A percentile compares a stretch with the other conserved stretches of the same genome.
Conservation (phyloP, 2,888 invertebrate genomes). For the Rutpela maculata region DNA sequence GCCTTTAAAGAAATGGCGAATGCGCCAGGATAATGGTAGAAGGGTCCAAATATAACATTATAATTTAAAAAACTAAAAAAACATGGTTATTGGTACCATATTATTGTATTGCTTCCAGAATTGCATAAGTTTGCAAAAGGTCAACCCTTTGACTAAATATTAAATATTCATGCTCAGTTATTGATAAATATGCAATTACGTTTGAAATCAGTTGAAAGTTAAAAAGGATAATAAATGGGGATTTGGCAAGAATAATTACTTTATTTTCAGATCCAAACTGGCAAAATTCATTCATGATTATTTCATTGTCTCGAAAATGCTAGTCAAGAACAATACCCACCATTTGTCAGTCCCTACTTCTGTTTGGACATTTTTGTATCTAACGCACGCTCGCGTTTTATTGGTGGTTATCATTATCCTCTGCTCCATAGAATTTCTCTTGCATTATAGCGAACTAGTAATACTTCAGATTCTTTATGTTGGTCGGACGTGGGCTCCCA, state of each 20-base stretch:
- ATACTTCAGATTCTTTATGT: slow-evolving; percentile 2
- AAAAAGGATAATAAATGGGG: slow-evolving; percentile 23
- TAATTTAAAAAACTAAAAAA: no score
- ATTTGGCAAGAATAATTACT: slow-evolving; percentile 14
- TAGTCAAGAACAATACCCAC: slow-evolving; percentile 14
- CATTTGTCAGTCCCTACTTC: slow-evolving; percentile 21
- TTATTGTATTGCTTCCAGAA: no score
- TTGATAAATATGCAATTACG: not conserved
- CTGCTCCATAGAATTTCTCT: slow-evolving; percentile 11
- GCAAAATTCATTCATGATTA: slow-evolving; percentile 14
- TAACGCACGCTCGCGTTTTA: slow-evolving; percentile 21
- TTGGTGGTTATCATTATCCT: slow-evolving; percentile 16
- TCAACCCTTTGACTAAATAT: no score
- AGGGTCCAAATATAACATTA: no score
- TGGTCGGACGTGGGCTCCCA: not conserved
- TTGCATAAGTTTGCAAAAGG: no score
- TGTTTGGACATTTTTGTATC: slow-evolving; percentile 14
- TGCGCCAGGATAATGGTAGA: no score
- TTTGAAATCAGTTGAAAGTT: not conserved
- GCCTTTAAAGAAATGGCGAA: no score
- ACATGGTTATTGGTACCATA: no score
- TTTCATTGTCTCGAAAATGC: slow-evolving; percentile 20
- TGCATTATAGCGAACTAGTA: not conserved
- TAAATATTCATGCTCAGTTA: not conserved
- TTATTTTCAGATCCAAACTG: slow-evolving; percentile 18